Evolutionary conservation across 2,113 vertebrate genomes (phyloP).

Genomic region (Clarias gariepinus): DNA sequence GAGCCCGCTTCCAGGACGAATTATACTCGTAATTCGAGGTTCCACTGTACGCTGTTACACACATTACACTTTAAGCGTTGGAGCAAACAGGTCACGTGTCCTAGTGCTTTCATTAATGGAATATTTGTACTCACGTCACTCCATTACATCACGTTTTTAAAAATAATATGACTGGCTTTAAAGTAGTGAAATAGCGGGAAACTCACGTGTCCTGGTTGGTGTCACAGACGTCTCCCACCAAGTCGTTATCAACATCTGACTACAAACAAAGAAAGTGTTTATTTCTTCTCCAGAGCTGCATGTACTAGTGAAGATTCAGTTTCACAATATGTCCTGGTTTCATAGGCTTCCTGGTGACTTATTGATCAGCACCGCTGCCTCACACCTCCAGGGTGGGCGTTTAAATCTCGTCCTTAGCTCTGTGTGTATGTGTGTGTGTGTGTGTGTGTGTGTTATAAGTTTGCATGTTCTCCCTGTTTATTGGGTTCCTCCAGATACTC

Average conservation of each 20-base stretch:
- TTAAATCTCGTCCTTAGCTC: no score
- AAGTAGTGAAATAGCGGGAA: not conserved
- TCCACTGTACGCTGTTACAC: no score
- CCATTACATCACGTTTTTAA: not conserved
- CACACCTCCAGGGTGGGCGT: no score
- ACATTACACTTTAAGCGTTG: not conserved
- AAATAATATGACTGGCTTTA: not conserved
- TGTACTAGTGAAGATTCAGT: not conserved
- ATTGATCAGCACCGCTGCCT: no score
- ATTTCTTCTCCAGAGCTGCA: not conserved
- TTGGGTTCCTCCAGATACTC: no score
- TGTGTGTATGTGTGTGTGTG: no score
- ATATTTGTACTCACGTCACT: not conserved
- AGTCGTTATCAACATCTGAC: conserved; percentile 84
- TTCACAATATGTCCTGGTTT: not conserved
- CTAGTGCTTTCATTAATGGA: not conserved
- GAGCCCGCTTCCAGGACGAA: no score
- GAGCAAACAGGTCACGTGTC: not conserved
- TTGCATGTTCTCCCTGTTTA: no score
- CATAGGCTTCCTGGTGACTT: no score
- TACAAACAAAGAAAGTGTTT: conserved; percentile 59
- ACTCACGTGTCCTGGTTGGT: conserved; percentile 87
- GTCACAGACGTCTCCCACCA: conserved; percentile 87
- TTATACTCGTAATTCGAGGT: no score
- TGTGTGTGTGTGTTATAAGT: no score